A percentile compares a stretch with the other conserved stretches of the same genome.
Evolutionary conservation across 2,888 invertebrate species (phyloP).

Genomic region (Ectobius pallidus): DNA sequence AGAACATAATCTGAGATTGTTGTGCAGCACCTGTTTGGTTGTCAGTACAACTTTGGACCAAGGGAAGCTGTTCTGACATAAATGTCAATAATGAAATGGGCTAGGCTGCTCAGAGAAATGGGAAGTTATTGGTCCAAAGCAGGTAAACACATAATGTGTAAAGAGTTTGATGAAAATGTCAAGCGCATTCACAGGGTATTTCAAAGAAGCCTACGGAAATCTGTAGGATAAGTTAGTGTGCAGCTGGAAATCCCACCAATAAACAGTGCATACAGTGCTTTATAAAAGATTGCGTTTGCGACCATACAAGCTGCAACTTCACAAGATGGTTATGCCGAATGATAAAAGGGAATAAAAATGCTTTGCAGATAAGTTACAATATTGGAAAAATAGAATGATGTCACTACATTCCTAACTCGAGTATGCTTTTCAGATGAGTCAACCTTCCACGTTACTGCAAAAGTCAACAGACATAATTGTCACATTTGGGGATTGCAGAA

Average conservation of each 20-base stretch:
- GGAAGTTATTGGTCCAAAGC: too few relatives aligned
- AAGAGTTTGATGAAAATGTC: background rate
- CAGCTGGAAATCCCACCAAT: background rate
- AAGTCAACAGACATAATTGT: constrained; percentile 3
- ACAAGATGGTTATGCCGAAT: constrained; percentile 4
- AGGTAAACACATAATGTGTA: background rate
- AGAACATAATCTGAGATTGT: too few relatives aligned
- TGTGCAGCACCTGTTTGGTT: too few relatives aligned
- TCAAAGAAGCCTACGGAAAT: background rate
- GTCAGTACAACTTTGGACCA: too few relatives aligned
- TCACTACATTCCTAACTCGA: background rate
- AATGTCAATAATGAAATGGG: background rate
- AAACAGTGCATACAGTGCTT: constrained; percentile 2
- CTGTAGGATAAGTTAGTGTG: background rate
- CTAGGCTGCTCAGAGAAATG: too few relatives aligned
- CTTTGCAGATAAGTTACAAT: background rate
- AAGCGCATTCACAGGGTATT: background rate
- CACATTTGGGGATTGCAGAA: background rate
- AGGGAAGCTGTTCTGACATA: background rate
- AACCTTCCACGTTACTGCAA: background rate
- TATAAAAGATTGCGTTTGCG: constrained; percentile 3
- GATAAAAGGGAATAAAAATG: background rate
- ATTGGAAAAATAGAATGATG: background rate
- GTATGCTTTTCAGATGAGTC: background rate
- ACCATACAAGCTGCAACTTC: constrained; percentile 7